Conservation (phyloP, 2,888 invertebrate species). For the Heteropelma amictum region DNA sequence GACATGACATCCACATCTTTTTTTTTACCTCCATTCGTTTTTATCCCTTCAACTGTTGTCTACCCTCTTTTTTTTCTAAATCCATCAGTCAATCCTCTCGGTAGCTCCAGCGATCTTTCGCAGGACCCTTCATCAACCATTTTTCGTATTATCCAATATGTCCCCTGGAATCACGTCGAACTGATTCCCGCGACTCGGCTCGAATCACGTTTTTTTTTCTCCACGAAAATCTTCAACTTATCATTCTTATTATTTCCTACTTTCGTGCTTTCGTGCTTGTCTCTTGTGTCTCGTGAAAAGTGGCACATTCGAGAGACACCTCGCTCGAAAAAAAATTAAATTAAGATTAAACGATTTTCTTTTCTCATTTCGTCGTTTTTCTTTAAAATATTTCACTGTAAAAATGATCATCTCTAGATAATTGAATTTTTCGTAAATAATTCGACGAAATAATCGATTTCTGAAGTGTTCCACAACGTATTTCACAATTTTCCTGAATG, state of each 20-base stretch:
- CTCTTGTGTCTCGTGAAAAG: too few species aligned
- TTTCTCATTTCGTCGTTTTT: too few species aligned
- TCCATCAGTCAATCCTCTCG: slow-evolving; percentile 22
- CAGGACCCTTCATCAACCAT: not conserved
- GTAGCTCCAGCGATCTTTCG: not conserved
- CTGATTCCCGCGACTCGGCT: not conserved
- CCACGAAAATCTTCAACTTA: not conserved
- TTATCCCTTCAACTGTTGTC: not conserved
- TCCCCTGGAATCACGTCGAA: not conserved
- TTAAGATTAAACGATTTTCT: too few species aligned
- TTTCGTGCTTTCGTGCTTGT: too few species aligned
- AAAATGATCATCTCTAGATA: not conserved
- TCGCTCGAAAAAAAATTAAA: too few species aligned
- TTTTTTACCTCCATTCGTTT: not conserved
- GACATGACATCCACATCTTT: not conserved
- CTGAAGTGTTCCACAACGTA: too few species aligned
- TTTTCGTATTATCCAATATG: not conserved
- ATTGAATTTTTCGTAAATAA: too few species aligned
- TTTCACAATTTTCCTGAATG: too few species aligned
- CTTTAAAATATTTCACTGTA: not conserved
- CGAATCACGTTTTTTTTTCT: not conserved
- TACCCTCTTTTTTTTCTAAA: not conserved
- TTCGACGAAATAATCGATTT: too few species aligned
- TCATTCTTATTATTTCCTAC: not conserved
- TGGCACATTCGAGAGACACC: too few species aligned